These are phyloP conservation scores for Oryctes rhinoceros DNA, from an alignment of 1,140 invertebrate genomes.

Conservation along the genomic window DNA sequence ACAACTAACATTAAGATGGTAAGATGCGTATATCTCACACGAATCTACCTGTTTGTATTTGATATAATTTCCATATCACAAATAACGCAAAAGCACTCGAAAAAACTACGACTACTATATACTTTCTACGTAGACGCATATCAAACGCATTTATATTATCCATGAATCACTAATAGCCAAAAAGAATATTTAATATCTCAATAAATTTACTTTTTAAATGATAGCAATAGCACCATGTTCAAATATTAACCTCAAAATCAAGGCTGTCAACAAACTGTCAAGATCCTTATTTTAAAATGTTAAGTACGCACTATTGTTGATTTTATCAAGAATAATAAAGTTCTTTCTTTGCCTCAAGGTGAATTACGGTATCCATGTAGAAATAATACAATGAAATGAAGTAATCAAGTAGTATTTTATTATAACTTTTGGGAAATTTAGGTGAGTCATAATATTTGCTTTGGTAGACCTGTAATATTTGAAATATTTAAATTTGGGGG, in stretches of 20 bases:
- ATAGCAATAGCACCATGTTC: not conserved
- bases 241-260: constrained; percentile 14
- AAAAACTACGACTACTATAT: constrained; percentile 1
- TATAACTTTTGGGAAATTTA: not conserved
- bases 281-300: not conserved
- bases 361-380: no score
- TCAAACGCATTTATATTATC: constrained; percentile 26
- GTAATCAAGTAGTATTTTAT: no score
- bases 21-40: not conserved
- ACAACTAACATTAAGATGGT: not conserved
- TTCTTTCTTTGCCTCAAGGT: no score
- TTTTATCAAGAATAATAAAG: not conserved
- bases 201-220: not conserved
- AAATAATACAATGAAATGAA: no score
- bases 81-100: constrained; percentile 22
- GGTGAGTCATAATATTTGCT: not conserved
- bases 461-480: not conserved
- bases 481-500: no score
- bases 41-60: constrained; percentile 29
- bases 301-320: not conserved
- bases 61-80: constrained; percentile 17
- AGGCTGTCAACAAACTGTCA: not conserved
- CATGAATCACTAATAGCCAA: constrained; percentile 6
- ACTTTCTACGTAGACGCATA: constrained; percentile 30
- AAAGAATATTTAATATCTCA: not conserved